Evolutionary conservation across 2,113 vertebrate species (phyloP).

Genomic region (Argyrosomus japonicus): DNA sequence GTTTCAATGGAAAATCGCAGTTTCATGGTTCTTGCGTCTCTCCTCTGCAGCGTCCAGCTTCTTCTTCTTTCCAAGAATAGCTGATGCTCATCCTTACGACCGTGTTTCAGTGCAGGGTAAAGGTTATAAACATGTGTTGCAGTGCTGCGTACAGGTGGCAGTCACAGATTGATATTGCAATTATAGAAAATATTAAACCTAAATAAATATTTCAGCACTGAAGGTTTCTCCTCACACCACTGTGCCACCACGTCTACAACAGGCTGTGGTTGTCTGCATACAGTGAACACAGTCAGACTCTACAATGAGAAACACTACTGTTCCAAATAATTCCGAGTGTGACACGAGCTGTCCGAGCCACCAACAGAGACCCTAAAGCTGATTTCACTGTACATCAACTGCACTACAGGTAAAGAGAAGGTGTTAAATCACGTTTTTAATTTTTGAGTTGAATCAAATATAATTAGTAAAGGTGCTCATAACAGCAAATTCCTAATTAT

Average conservation of each 20-base stretch:
- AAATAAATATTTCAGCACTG: neutral
- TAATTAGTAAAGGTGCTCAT: too few relatives aligned
- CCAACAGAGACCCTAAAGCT: constrained; percentile 1
- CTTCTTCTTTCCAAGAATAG: constrained; percentile 92
- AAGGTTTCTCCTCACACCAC: neutral
- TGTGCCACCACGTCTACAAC: neutral
- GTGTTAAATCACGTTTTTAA: too few relatives aligned
- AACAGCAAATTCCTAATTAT: too few relatives aligned
- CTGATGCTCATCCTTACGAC: too few relatives aligned
- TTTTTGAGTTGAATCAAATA: too few relatives aligned
- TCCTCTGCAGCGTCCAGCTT: constrained; percentile 97
- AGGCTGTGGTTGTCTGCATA: neutral
- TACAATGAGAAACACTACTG: neutral
- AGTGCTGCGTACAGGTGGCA: too few relatives aligned
- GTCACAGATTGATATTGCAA: too few relatives aligned
- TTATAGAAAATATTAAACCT: too few relatives aligned
- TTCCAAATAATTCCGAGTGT: neutral
- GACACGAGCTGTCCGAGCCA: neutral
- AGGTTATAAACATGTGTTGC: too few relatives aligned
- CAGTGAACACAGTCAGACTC: neutral
- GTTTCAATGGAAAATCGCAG: constrained; percentile 82
- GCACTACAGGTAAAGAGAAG: neutral
- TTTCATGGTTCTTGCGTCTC: constrained; percentile 97
- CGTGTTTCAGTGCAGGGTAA: too few relatives aligned
- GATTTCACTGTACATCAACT: neutral